Evolutionary conservation across 2,797 vertebrate genomes (phyloP).

Genomic region (Phataginus tetradactyla): DNA sequence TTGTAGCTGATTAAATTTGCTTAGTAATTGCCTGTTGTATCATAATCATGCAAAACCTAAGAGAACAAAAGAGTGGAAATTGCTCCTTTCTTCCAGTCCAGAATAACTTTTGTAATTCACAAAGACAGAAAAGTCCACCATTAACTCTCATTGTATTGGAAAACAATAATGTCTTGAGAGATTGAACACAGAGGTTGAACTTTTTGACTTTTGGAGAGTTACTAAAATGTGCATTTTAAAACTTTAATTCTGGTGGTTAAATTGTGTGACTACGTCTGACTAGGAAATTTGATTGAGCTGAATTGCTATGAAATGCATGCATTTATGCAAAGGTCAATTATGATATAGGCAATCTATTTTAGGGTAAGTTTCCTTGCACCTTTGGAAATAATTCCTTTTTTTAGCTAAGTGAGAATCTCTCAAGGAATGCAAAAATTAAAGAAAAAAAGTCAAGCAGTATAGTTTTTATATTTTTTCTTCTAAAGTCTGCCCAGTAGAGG

Average conservation of each 20-base stretch:
- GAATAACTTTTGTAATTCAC: constrained; percentile 60
- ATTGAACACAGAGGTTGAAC: constrained; percentile 60
- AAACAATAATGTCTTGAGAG: constrained; percentile 56
- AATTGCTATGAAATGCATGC: constrained; percentile 67
- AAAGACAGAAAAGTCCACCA: constrained; percentile 46
- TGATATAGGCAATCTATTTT: constrained; percentile 66
- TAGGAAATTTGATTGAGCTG: constrained; percentile 43
- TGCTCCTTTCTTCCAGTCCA: background rate
- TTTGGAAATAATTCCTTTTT: constrained; percentile 68
- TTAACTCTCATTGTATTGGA: constrained; percentile 64
- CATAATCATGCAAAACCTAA: constrained; percentile 39
- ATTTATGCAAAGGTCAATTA: constrained; percentile 75
- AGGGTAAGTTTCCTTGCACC: constrained; percentile 65
- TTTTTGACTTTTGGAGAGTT: constrained; percentile 64
- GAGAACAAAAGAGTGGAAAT: constrained; percentile 65
- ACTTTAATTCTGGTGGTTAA: constrained; percentile 70
- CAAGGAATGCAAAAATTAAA: constrained; percentile 69
- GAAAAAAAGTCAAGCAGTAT: background rate
- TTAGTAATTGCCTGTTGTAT: constrained; percentile 70
- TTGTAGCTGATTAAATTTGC: constrained; percentile 76
- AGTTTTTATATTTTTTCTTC: constrained; percentile 32
- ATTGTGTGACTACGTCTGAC: constrained; percentile 37
- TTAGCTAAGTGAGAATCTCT: constrained; percentile 68
- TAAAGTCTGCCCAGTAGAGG: constrained; percentile 60
- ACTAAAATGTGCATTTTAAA: constrained; percentile 35